Evolutionary conservation across 2,888 invertebrate species (phyloP).

Genomic region (Panzeria rudis): DNA sequence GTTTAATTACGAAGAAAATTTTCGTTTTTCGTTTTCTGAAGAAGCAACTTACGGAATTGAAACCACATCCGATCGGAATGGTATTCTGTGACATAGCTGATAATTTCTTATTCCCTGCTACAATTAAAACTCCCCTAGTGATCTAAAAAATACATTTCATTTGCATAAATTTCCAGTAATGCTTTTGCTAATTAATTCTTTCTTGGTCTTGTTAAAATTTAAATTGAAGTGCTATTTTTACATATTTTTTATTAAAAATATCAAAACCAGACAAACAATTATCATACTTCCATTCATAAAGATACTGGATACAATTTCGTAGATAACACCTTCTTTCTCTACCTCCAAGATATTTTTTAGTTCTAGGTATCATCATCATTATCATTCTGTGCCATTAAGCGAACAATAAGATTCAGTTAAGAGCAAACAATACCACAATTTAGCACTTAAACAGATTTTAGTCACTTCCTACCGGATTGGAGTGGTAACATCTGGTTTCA

Average conservation of each 20-base stretch:
- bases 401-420: slow-evolving; percentile 34
- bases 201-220: background rate
- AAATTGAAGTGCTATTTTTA: slow-evolving; percentile 1
- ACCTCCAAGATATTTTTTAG: background rate
- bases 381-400: slow-evolving; percentile 7
- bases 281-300: slow-evolving; percentile 26
- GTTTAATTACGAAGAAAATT: no score
- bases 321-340: slow-evolving; percentile 23
- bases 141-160: background rate
- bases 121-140: background rate
- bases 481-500: slow-evolving; percentile 71
- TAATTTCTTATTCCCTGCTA: background rate
- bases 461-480: slow-evolving; percentile 60
- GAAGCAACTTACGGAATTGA: no score
- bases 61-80: no score
- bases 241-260: background rate
- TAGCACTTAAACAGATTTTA: slow-evolving; percentile 47
- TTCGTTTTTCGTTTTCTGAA: no score
- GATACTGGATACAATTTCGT: background rate
- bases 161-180: slow-evolving; percentile 9
- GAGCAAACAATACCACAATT: slow-evolving; percentile 25
- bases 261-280: slow-evolving; percentile 9
- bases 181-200: background rate
- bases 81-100: no score
- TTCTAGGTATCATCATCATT: background rate